phyloP scores from a whole-genome alignment of 1,140 invertebrate species.

The Macrocentrus cingulum region DNA sequence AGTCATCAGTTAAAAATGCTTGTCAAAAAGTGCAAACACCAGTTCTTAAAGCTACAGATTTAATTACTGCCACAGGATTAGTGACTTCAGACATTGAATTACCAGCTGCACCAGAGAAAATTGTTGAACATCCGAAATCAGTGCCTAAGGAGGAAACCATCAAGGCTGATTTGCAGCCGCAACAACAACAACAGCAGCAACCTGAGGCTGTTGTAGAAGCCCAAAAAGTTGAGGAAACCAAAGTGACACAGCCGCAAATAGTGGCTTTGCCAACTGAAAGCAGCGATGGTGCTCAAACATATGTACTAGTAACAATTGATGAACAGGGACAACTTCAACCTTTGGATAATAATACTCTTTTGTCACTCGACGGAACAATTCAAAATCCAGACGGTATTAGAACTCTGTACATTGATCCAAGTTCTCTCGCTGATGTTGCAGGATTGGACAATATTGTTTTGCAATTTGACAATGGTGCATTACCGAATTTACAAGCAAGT shows the following conservation, averaged over 20 bases:
- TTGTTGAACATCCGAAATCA: no score
- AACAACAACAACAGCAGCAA: neutral
- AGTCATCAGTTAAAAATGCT: neutral
- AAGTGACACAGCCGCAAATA: constrained; percentile 63
- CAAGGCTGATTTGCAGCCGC: no score
- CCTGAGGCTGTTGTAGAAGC: constrained; percentile 36
- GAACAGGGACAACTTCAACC: constrained; percentile 71
- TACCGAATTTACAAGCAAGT: constrained; percentile 37
- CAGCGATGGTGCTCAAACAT: constrained; percentile 67
- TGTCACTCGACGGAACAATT: constrained; percentile 48
- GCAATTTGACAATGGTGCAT: constrained; percentile 50
- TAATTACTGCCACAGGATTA: no score
- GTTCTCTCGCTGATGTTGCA: constrained; percentile 43
- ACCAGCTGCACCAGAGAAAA: no score
- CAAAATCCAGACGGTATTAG: constrained; percentile 47
- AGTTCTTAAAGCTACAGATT: no score
- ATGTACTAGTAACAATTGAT: constrained; percentile 65
- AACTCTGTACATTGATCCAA: constrained; percentile 53
- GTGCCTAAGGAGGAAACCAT: no score
- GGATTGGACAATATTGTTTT: constrained; percentile 55
- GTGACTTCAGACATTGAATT: no score
- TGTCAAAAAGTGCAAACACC: constrained; percentile 27
- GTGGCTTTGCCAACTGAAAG: constrained; percentile 69
- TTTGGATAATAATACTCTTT: constrained; percentile 69
- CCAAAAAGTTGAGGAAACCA: constrained; percentile 41